Percentiles rank a stretch among this genome's conserved stretches.
Evolutionary conservation across 2,888 invertebrate genomes (phyloP).

Genomic region (Hypsopygia costalis): DNA sequence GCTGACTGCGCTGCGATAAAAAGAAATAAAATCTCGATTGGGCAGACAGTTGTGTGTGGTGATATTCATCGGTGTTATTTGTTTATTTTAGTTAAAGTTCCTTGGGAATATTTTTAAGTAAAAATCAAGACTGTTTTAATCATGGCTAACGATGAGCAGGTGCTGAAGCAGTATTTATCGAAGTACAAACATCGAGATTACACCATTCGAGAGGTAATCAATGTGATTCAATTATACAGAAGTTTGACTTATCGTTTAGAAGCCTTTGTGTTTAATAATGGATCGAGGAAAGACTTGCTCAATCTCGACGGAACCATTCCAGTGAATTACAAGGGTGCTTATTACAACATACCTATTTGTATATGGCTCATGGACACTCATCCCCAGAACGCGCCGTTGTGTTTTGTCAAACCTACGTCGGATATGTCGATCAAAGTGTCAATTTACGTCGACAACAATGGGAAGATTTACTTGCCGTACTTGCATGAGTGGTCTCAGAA

Average conservation of each 20-base stretch:
- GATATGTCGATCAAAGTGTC: slow-evolving; percentile 98
- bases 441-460: slow-evolving; percentile 95
- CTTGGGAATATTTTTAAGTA: too few relatives aligned
- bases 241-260: slow-evolving; percentile 68
- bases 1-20: too few relatives aligned
- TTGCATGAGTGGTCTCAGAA: slow-evolving; percentile 95
- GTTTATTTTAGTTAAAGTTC: too few relatives aligned
- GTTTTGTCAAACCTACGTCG: slow-evolving; percentile 95
- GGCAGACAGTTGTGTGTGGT: too few relatives aligned
- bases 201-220: slow-evolving; percentile 65
- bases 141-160: slow-evolving; percentile 68
- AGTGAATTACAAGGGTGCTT: slow-evolving; percentile 91
- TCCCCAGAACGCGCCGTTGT: slow-evolving; percentile 97
- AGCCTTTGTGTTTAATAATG: slow-evolving; percentile 92
- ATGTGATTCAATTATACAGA: slow-evolving; percentile 65
- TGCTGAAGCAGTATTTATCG: slow-evolving; percentile 59
- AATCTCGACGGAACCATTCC: slow-evolving; percentile 96
- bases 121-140: slow-evolving; percentile 12
- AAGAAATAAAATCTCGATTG: too few relatives aligned
- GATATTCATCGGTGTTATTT: too few relatives aligned
- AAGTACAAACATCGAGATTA: slow-evolving; percentile 72
- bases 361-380: slow-evolving; percentile 99
- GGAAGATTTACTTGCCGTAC: slow-evolving; percentile 97
- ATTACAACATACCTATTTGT: slow-evolving; percentile 97
- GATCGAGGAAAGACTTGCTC: slow-evolving; percentile 88